Conservation (phyloP, 2,888 invertebrate species). For the Hermaeophaga mercurialis region DNA sequence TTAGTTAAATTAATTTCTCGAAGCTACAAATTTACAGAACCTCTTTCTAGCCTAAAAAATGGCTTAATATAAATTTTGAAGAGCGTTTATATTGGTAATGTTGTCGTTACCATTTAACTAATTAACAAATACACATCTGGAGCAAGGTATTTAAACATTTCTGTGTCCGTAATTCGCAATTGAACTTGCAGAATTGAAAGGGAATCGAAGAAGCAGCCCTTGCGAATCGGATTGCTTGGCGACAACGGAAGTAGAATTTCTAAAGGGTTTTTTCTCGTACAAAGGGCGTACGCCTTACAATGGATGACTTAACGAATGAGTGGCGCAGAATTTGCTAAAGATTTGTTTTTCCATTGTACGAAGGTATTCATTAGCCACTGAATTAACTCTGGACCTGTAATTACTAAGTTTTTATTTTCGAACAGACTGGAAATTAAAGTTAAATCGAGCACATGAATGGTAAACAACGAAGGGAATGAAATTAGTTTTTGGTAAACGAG, state of each 20-base stretch:
- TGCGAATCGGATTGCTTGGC: background rate
- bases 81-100: too few relatives aligned
- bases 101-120: too few relatives aligned
- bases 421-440: constrained; percentile 12
- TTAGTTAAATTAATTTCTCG: too few relatives aligned
- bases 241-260: constrained; percentile 13
- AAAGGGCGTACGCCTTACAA: constrained; percentile 16
- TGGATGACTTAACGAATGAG: constrained; percentile 19
- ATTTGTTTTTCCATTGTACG: constrained; percentile 28
- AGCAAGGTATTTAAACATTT: background rate
- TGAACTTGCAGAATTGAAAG: background rate
- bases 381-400: constrained; percentile 27
- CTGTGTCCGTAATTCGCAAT: constrained; percentile 1
- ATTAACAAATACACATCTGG: too few relatives aligned
- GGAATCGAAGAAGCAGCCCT: constrained; percentile 3
- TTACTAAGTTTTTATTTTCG: constrained; percentile 28
- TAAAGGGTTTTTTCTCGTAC: constrained; percentile 12
- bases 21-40: too few relatives aligned
- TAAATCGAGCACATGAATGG: constrained; percentile 14
- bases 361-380: constrained; percentile 23
- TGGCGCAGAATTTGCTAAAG: constrained; percentile 16
- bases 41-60: too few relatives aligned
- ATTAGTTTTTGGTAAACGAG: background rate
- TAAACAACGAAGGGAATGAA: constrained; percentile 10
- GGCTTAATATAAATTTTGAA: too few relatives aligned